These are phyloP conservation scores for Brachionus manjavacas DNA, from an alignment of 1,140 invertebrate genomes.

Conservation along the genomic window DNA sequence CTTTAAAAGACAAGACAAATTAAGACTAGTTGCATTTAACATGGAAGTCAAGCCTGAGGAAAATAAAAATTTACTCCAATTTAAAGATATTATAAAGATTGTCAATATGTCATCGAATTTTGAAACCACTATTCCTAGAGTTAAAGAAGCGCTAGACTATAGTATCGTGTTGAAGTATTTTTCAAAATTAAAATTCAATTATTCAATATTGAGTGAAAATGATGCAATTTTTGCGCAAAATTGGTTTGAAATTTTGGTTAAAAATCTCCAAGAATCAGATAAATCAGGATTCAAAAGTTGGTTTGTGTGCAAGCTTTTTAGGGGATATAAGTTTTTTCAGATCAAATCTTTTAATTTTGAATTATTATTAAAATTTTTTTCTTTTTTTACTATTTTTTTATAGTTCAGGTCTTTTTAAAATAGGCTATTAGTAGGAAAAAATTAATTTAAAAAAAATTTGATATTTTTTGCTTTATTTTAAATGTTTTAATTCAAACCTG, in stretches of 20 bases:
- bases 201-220: background rate
- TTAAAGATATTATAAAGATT: background rate
- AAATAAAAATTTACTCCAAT: background rate
- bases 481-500: slow-evolving; percentile 18
- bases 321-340: slow-evolving; percentile 29
- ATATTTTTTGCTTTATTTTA: background rate
- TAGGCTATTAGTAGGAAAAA: background rate
- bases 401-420: background rate
- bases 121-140: background rate
- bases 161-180: background rate
- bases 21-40: slow-evolving; percentile 8
- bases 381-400: background rate
- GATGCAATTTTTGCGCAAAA: slow-evolving; percentile 1
- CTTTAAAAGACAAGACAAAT: background rate
- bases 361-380: background rate
- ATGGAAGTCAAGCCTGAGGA: background rate
- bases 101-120: slow-evolving; percentile 2
- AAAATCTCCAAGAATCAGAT: background rate
- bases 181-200: background rate
- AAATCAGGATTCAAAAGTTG: background rate
- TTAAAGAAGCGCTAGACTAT: slow-evolving; percentile 24
- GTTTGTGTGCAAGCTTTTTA: background rate
- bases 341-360: background rate
- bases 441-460: background rate
- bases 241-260: background rate